Evolutionary conservation across 2,888 invertebrate genomes (phyloP).

Genomic region (Acanthosoma haemorrhoidale): DNA sequence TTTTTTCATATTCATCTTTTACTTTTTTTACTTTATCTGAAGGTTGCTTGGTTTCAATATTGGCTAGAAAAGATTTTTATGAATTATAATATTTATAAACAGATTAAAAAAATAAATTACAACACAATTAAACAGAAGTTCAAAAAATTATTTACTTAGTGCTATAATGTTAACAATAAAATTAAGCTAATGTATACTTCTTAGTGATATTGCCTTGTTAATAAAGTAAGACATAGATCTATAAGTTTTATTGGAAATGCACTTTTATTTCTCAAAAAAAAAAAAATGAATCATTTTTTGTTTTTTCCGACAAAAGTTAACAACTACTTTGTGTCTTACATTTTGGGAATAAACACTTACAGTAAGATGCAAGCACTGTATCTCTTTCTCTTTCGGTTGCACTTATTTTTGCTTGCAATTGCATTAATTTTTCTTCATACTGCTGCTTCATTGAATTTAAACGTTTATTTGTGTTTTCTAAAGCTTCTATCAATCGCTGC

Average conservation of each 20-base stretch:
- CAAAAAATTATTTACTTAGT: too few relatives aligned
- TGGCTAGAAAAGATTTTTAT: constrained; percentile 31
- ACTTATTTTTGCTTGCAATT: constrained; percentile 75
- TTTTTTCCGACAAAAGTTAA: not conserved
- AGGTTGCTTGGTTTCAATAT: constrained; percentile 43
- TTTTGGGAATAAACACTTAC: constrained; percentile 43
- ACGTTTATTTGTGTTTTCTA: constrained; percentile 82
- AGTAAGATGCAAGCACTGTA: constrained; percentile 65
- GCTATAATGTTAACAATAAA: too few relatives aligned
- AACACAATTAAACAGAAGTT: too few relatives aligned
- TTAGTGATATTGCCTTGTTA: too few relatives aligned
- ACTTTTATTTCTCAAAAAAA: not conserved
- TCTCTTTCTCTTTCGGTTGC: constrained; percentile 88
- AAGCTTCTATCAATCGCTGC: constrained; percentile 85
- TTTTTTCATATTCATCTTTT: constrained; percentile 84
- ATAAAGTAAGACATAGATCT: too few relatives aligned
- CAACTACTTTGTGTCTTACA: too few relatives aligned
- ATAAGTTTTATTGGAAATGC: not conserved
- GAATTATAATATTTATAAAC: too few relatives aligned
- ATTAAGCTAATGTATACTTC: too few relatives aligned
- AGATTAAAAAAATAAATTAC: too few relatives aligned
- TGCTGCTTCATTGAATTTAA: constrained; percentile 79
- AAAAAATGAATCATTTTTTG: not conserved
- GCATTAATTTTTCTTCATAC: constrained; percentile 85
- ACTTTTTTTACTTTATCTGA: constrained; percentile 61